Evolutionary conservation across 2,888 invertebrate species (phyloP).

Genomic region (Yponomeuta sedellus): DNA sequence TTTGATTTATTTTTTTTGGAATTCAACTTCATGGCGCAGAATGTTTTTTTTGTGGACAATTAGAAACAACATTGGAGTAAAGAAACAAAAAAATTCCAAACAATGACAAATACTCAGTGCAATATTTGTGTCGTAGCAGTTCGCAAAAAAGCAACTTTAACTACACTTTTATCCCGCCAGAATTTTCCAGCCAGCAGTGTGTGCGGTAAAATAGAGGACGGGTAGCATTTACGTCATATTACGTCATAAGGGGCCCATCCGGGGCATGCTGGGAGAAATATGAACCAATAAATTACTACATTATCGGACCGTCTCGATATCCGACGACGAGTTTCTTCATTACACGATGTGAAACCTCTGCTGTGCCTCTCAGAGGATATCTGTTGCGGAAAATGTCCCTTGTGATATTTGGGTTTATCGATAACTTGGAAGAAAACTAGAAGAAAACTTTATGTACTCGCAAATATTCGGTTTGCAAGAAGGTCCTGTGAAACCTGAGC

Average conservation of each 20-base stretch:
- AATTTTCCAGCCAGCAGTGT: neutral
- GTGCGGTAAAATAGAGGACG: slow-evolving; percentile 5
- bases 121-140: neutral
- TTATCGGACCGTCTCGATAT: slow-evolving; percentile 24
- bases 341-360: neutral
- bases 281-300: slow-evolving; percentile 48
- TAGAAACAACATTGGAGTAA: too few relatives aligned
- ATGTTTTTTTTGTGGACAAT: too few relatives aligned
- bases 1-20: too few relatives aligned
- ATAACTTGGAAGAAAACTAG: neutral
- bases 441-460: neutral
- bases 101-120: too few relatives aligned
- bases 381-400: neutral
- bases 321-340: slow-evolving; percentile 6
- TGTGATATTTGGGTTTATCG: neutral
- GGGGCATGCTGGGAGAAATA: slow-evolving; percentile 44
- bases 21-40: too few relatives aligned
- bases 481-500: too few relatives aligned
- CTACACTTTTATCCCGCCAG: neutral
- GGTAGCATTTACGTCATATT: slow-evolving; percentile 16
- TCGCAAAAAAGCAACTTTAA: neutral
- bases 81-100: too few relatives aligned
- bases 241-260: slow-evolving; percentile 43
- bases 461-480: too few relatives aligned
- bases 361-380: neutral